Conservation (phyloP, 2,113 vertebrate genomes). For the Fregetta grallaria region DNA sequence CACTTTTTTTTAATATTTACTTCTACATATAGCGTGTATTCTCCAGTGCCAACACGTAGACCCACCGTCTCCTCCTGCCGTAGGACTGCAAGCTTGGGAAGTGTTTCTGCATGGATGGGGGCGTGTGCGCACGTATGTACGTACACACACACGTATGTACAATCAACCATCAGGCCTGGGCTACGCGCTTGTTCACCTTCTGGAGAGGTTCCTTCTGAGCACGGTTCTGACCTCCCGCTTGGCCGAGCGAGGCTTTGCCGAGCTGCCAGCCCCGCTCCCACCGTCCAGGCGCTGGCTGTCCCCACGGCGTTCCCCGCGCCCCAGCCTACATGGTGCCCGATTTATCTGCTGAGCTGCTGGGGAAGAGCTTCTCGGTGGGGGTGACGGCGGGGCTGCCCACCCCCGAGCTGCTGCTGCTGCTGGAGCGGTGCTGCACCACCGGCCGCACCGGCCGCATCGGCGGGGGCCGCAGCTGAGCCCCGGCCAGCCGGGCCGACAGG, state of each 20-base stretch:
- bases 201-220: neutral
- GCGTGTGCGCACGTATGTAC: neutral
- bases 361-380: slow-evolving; percentile 95
- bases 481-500: slow-evolving; percentile 86
- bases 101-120: neutral
- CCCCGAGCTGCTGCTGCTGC: slow-evolving; percentile 94
- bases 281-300: neutral
- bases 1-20: slow-evolving; percentile 56
- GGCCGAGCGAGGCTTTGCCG: neutral
- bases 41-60: slow-evolving; percentile 54
- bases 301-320: neutral
- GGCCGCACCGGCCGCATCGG: slow-evolving; percentile 85
- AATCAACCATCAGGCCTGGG: neutral
- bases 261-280: neutral
- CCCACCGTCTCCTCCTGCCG: neutral
- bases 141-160: neutral
- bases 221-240: neutral
- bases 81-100: neutral
- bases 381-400: slow-evolving; percentile 93
- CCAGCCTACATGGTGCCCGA: slow-evolving; percentile 87
- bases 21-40: slow-evolving; percentile 46
- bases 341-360: slow-evolving; percentile 83
- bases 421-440: slow-evolving; percentile 88
- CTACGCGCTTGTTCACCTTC: neutral
- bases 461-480: slow-evolving; percentile 90